A percentile compares a stretch with the other conserved stretches of the same genome.
phyloP scores from a whole-genome alignment of 2,888 invertebrate species.

The Oscheius onirici region DNA sequence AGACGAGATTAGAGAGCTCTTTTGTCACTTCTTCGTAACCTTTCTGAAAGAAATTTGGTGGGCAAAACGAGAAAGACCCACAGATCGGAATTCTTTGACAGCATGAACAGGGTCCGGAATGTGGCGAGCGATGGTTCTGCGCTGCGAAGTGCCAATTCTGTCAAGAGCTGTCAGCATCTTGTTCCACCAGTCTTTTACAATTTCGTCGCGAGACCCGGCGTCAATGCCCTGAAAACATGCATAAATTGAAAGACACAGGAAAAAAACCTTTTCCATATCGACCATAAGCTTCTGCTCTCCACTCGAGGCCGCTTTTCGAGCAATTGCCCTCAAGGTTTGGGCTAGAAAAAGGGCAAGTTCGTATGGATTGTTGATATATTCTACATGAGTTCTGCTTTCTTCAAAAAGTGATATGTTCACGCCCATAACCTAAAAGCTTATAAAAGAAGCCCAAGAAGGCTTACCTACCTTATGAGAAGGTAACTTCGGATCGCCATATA shows the following conservation, averaged over 20 bases:
- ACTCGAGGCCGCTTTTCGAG: neutral
- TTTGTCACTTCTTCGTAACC: slow-evolving; percentile 39
- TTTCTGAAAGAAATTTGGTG: slow-evolving; percentile 39
- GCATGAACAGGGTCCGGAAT: slow-evolving; percentile 44
- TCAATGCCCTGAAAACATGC: slow-evolving; percentile 34
- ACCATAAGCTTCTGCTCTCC: slow-evolving; percentile 15
- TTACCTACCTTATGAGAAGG: slow-evolving; percentile 34
- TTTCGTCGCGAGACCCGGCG: slow-evolving; percentile 31
- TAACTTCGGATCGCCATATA: slow-evolving; percentile 38
- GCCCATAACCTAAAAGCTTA: slow-evolving; percentile 35
- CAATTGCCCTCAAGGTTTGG: slow-evolving; percentile 6
- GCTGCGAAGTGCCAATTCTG: slow-evolving; percentile 40
- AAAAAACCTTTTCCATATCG: slow-evolving; percentile 11
- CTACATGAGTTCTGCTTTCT: slow-evolving; percentile 37
- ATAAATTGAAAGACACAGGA: neutral
- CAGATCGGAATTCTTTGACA: slow-evolving; percentile 1
- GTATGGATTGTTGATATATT: neutral
- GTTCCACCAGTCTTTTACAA: slow-evolving; percentile 50
- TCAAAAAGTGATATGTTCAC: slow-evolving; percentile 39
- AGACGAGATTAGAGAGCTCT: slow-evolving; percentile 40
- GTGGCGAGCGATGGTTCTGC: slow-evolving; percentile 39
- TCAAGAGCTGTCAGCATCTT: slow-evolving; percentile 48
- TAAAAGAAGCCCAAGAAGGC: neutral
- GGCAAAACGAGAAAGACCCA: too few species aligned
- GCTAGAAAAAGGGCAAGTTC: slow-evolving; percentile 32